Conservation (phyloP, 37 sponge, comb jelly and placozoan species). For the Diacarnus erythraeanus region DNA sequence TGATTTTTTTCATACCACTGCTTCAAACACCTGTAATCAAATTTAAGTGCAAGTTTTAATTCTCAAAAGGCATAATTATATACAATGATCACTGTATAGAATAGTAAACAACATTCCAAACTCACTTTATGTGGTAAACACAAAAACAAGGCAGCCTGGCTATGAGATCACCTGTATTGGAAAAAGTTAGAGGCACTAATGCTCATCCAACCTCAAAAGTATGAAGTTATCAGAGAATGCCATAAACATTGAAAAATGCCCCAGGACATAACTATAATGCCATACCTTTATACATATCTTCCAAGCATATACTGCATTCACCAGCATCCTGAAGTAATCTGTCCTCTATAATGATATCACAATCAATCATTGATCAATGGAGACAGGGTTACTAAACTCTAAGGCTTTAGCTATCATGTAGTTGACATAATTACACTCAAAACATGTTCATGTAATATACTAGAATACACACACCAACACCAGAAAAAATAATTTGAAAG, state of each 20-base stretch:
- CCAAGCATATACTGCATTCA: conserved; percentile 92
- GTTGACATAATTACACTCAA: no score
- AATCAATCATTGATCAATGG: no score
- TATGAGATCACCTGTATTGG: conserved; percentile 72
- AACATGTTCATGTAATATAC: no score
- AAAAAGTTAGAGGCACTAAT: neutral
- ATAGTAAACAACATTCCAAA: neutral
- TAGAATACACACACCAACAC: no score
- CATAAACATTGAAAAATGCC: neutral
- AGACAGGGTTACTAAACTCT: no score
- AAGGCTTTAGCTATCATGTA: no score
- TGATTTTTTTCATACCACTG: conserved; percentile 64
- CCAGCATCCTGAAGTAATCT: conserved; percentile 63
- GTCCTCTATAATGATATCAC: conserved; percentile 78
- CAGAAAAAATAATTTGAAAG: no score
- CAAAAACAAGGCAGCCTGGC: conserved; percentile 95
- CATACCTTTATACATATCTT: conserved; percentile 80
- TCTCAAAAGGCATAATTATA: no score
- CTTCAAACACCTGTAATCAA: conserved; percentile 55
- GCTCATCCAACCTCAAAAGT: neutral
- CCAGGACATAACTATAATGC: neutral
- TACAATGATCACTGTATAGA: no score
- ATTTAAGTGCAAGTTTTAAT: no score
- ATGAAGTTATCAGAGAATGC: neutral
- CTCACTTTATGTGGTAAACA: conserved; percentile 88